These are phyloP conservation scores for Varanus komodoensis DNA, from an alignment of 2,113 vertebrate species.

Conservation along the genomic window DNA sequence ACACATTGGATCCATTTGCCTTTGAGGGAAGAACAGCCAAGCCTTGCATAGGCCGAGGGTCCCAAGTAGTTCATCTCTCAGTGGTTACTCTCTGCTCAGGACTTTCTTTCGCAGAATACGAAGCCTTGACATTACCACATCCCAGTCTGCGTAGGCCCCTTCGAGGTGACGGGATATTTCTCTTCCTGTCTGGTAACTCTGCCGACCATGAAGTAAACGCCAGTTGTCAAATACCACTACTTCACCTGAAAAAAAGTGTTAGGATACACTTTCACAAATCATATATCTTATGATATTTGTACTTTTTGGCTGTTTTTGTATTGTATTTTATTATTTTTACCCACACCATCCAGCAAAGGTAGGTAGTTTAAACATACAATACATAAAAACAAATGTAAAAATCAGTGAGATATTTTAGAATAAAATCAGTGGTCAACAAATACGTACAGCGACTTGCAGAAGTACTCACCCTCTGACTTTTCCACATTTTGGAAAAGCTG, in stretches of 20 bases:
- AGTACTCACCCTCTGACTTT: too few relatives aligned
- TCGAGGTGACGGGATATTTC: conserved; percentile 84
- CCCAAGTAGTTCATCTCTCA: not conserved
- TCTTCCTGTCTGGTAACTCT: conserved; percentile 72
- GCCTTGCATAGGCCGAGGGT: not conserved
- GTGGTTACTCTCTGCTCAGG: conserved; percentile 52
- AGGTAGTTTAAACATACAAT: too few relatives aligned
- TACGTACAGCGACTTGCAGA: too few relatives aligned
- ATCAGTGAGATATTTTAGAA: not conserved
- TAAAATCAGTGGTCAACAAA: not conserved
- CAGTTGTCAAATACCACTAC: conserved; percentile 94
- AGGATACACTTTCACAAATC: not conserved
- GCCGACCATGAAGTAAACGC: conserved; percentile 89
- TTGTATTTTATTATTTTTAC: too few relatives aligned
- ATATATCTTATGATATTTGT: too few relatives aligned
- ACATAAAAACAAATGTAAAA: too few relatives aligned
- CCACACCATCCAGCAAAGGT: too few relatives aligned
- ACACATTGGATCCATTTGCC: not conserved
- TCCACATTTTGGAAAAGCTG: too few relatives aligned
- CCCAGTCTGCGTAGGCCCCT: conserved; percentile 96
- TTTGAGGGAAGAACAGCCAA: too few relatives aligned
- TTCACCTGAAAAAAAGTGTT: conserved; percentile 80
- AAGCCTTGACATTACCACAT: conserved; percentile 92
- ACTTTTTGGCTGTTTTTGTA: too few relatives aligned
- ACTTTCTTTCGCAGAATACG: conserved; percentile 79